A percentile compares a stretch with the other conserved stretches of the same genome.
phyloP scores from a whole-genome alignment of 1,140 invertebrate species.

The Drosophila bipectinata region DNA sequence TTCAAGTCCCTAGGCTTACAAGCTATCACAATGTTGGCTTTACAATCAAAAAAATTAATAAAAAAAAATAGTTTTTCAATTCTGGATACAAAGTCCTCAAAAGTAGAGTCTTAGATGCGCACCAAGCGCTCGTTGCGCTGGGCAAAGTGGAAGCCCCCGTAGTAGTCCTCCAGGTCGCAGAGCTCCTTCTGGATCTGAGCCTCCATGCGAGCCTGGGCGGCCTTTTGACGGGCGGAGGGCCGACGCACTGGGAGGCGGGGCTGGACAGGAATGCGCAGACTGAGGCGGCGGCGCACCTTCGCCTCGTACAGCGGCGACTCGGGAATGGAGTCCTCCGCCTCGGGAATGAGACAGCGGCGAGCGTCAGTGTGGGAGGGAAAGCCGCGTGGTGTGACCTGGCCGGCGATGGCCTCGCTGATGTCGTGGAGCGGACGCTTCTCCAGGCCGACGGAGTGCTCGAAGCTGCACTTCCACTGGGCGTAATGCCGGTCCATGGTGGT shows the following conservation, averaged over 20 bases:
- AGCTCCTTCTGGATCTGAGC: constrained; percentile 59
- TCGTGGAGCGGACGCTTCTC: constrained; percentile 38
- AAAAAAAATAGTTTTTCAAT: neutral
- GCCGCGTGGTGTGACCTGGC: constrained; percentile 61
- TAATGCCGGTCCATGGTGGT: constrained; percentile 38
- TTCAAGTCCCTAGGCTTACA: constrained; percentile 37
- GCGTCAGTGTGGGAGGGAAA: constrained; percentile 71
- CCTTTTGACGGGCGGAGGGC: constrained; percentile 39
- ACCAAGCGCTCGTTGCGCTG: constrained; percentile 53
- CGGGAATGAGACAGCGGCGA: constrained; percentile 25
- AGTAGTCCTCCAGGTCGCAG: constrained; percentile 68
- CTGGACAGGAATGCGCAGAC: constrained; percentile 24
- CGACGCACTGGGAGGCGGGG: constrained; percentile 28
- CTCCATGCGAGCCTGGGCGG: constrained; percentile 51
- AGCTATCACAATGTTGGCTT: constrained; percentile 58
- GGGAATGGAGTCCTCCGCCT: neutral
- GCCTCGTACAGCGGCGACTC: constrained; percentile 48
- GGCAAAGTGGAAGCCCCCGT: constrained; percentile 66
- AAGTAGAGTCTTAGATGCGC: constrained; percentile 27
- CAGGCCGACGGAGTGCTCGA: constrained; percentile 38
- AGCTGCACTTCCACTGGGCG: constrained; percentile 73
- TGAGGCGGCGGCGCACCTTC: constrained; percentile 54
- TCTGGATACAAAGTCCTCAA: neutral
- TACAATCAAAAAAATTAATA: neutral
- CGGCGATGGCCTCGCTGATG: constrained; percentile 58